Evolutionary conservation across 2,888 invertebrate species (phyloP), one percentile per base, ranked within the genome.

Genomic region (Eupithecia subfuscata): DNA sequence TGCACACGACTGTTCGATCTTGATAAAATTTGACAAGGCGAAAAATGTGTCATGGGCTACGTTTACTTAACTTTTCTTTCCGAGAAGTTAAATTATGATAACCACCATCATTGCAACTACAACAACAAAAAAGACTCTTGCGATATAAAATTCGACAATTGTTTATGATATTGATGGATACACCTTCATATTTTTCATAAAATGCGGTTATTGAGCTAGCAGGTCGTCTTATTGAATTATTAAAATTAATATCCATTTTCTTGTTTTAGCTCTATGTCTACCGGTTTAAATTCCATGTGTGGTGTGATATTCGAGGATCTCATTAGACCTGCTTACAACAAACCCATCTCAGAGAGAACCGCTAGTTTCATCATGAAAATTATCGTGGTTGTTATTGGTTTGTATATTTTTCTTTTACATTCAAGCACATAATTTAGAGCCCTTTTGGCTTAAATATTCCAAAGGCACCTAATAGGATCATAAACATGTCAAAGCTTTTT

Each of bases 291-390:
- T 85, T 97, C 97, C 0, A 96, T 97, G 96, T 96, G 97, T 63
- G 97, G 97, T 43, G 97, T 97, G 0, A 96, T 97, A 83, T 96
- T 97, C 82, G 97, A 97, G 87, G 97, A 97, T 87, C 94, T 97
- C 80, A 96, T 97, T 69, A 95, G 96, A 81, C 97, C 97, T 0
- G 92, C 96, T 67, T 93, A 96, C 78, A 96, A 96, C 65, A 95
- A 95, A 81, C 96, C 96, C 0, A 93, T 97, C 73, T 95, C 96
- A 0, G 96, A 97, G 84, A 94, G 92, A 9, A 95, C 95, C 56
- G 96, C 97, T 2, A 96, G 96, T 85, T 95, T 96, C 37, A 92
- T 97, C 52, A 97, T 97, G 96, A 97, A 97, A 90, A 89, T 96
- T 0, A 96, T 96, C 22, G 97, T 97, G 6, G 95, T 96, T 12